Percentiles rank a stretch among this genome's conserved stretches.
These are phyloP conservation scores for Trissolcus brochymenae DNA, from an alignment of 2,888 invertebrate genomes.

Conservation along the genomic window DNA sequence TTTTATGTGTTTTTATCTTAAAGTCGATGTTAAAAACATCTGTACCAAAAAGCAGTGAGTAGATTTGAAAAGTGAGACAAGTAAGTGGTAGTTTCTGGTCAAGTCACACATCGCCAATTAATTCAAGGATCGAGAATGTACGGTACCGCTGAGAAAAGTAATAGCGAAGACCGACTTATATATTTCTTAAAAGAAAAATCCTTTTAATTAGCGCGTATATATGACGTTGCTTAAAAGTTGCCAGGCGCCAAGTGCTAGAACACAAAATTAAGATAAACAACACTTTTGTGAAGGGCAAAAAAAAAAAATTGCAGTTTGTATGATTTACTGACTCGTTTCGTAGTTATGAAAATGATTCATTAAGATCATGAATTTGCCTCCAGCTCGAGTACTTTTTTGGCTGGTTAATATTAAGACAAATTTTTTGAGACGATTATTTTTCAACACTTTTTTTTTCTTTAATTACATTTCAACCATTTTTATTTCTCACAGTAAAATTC, in stretches of 20 bases:
- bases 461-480: no score
- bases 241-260: slow-evolving; percentile 24
- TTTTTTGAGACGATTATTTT: background rate
- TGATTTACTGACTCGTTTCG: slow-evolving; percentile 27
- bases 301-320: slow-evolving; percentile 24
- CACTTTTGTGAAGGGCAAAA: slow-evolving; percentile 21
- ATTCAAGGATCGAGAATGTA: no score
- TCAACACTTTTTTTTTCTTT: background rate
- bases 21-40: no score
- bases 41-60: no score
- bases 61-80: no score
- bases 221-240: slow-evolving; percentile 29
- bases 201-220: slow-evolving; percentile 35
- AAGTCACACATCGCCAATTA: no score
- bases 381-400: slow-evolving; percentile 8
- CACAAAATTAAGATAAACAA: slow-evolving; percentile 47
- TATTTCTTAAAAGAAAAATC: slow-evolving; percentile 12
- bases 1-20: no score
- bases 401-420: slow-evolving; percentile 5
- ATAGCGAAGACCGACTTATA: no score
- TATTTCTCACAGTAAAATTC: no score
- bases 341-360: slow-evolving; percentile 29
- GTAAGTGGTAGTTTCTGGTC: no score
- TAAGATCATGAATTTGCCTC: slow-evolving; percentile 16
- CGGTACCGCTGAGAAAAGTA: no score